Evolutionary conservation across 2,888 invertebrate species (phyloP), one percentile per base, ranked within the genome.

Genomic region (Ceriagrion tenellum): DNA sequence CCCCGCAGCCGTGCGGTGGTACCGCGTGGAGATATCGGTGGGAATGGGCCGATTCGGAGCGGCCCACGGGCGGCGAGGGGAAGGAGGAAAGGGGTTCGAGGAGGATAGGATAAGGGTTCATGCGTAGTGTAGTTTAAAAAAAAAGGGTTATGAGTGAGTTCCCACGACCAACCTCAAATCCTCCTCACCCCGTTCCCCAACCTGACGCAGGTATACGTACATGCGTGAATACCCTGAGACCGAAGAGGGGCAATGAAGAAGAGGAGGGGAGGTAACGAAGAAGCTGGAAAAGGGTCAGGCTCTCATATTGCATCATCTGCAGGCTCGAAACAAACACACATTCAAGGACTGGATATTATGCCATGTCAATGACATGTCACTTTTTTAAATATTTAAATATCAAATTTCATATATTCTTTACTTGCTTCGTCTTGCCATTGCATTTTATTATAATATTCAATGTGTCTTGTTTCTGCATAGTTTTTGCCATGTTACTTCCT

Each of bases 1-100:
- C 81, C 81, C 30, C 74, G 30, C 56, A 56, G 59, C 18, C 10
- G 6, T 2, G 2, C 30, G 30, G 4, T 0, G 81, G 81, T 18
- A 81, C 69, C 69, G 69, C 16, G 20, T 13, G 10, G 69, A 26
- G 18, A 35, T 8, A 81, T 16, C 30, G 81, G 81, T 81, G 81
- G 81, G 81, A 81, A 81, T 81, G 30, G 35, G 81, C 81, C 26
- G 26, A 0, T n/a, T 10, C 81, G 26, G 35, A 12, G 81, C 81
- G 81, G 81, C 81, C 81, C 81, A 35, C 81, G 81, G 81, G 30
- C 81, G 35, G 81, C n/a, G 18, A 35, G 81, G 81, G n/a, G 69
- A n/a, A n/a, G 69, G 35, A 35, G 35, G 30, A 13, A 13, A 74
- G n/a, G n/a, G n/a, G n/a, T n/a, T n/a, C n/a, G n/a, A 0, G 74